Evolutionary conservation across 2,888 invertebrate species (phyloP), one percentile per base, ranked within the genome.

Genomic region (Hoplodrina ambigua): DNA sequence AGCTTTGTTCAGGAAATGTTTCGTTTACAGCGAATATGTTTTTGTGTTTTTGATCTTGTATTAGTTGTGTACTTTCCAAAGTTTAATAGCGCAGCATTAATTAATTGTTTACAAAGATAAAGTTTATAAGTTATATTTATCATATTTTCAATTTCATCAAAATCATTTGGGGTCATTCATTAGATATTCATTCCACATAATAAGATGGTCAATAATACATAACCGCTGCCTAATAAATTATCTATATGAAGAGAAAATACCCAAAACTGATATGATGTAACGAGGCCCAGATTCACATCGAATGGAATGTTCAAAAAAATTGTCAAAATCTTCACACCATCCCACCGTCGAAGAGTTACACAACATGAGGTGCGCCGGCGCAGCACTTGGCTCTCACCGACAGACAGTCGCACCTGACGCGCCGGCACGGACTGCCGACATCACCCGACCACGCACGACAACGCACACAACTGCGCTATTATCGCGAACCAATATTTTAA

Each of bases 381-480:
- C 72, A 77, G 72, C 78, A 57, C 67, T 53, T 49, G 65, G 69
- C 67, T 78, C 76, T 77, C 75, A 60, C 81, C 53, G 44, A 52
- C 60, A 76, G 78, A 50, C 90, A 94, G 94, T 94, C 87, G 89
- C 92, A 91, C 88, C 88, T 86, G 88, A 91, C 91, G 88, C 89
- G 87, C 87, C 88, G 85, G 80, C 86, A 65, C 73, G 74, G 69
- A 78, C 57, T 83, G 80, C 87, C 87, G 85, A 84, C 85, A 70
- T 60, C 84, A 76, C 58, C 69, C 63, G 70, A 82, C 60, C 68
- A 74, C 72, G 71, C 80, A 82, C 80, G 78, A 81, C 75, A 50
- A 71, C 58, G 60, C 76, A 71, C 62, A 59, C 52, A 30, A 50
- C 67, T 55, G 61, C 64, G 57, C 33, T 49, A 69, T 85, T 41